Percentiles rank a stretch among this genome's conserved stretches.
phyloP scores from a whole-genome alignment of 2,888 invertebrate species.

The Standfussiana lucernea region DNA sequence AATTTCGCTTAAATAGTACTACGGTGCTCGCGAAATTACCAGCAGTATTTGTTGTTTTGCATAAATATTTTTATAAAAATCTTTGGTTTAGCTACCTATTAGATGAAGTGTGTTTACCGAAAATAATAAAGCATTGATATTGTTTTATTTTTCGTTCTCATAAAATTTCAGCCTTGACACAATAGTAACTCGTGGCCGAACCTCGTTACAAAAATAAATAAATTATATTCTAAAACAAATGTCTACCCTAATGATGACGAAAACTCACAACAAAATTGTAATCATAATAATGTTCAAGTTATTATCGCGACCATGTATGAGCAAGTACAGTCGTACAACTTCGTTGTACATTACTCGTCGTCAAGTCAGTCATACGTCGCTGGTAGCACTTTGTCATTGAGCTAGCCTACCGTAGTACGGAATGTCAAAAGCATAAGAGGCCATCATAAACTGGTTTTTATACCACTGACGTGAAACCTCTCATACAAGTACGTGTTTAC shows the following conservation, averaged over 20 bases:
- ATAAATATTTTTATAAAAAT: neutral
- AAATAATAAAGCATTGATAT: neutral
- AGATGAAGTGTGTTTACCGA: neutral
- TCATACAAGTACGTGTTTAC: neutral
- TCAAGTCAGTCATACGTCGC: neutral
- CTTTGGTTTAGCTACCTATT: neutral
- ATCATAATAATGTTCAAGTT: constrained; percentile 27
- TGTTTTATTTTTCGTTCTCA: neutral
- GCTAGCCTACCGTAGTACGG: neutral
- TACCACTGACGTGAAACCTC: neutral
- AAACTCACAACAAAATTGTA: constrained; percentile 13
- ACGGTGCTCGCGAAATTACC: constrained; percentile 37
- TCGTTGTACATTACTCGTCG: too few species aligned
- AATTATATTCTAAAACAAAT: constrained; percentile 12
- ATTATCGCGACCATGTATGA: constrained; percentile 12
- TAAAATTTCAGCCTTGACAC: neutral
- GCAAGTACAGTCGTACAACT: neutral
- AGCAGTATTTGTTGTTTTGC: constrained; percentile 24
- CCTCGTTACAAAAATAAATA: neutral
- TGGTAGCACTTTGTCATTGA: neutral
- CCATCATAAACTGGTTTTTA: neutral
- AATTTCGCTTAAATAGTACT: constrained; percentile 63
- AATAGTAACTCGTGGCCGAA: neutral
- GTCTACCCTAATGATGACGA: neutral
- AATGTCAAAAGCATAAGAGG: neutral